These are phyloP conservation scores for Palythoa heliodiscus DNA, from an alignment of 92 coral and sea anemone genomes.

Conservation along the genomic window DNA sequence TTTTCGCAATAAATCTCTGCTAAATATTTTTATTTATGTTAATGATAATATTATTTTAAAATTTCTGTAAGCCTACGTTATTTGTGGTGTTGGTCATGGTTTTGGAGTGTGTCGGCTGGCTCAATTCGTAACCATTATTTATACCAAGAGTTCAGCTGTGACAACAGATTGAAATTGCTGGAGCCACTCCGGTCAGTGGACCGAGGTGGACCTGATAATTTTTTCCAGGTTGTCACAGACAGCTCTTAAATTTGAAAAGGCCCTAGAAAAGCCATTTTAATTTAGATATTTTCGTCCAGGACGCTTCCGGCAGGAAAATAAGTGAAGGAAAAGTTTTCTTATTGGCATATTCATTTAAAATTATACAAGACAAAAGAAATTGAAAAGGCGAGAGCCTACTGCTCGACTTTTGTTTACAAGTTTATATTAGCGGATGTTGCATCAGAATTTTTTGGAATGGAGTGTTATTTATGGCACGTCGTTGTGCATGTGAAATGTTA, in stretches of 20 bases:
- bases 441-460: constrained; percentile 18
- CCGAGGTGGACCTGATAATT: neutral
- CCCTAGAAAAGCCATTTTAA: neutral
- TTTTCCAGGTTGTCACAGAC: neutral
- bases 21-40: neutral
- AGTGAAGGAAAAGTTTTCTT: neutral
- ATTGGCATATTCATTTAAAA: neutral
- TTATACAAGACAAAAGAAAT: neutral
- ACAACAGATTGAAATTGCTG: neutral
- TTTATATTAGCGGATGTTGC: constrained; percentile 23
- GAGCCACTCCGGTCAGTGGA: neutral
- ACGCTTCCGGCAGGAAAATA: neutral
- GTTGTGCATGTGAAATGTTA: neutral
- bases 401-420: constrained; percentile 7
- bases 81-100: neutral
- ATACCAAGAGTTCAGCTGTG: neutral
- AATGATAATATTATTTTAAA: neutral
- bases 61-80: neutral
- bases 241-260: neutral
- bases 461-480: neutral
- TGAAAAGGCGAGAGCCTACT: neutral
- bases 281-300: neutral
- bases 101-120: neutral
- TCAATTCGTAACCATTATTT: neutral
- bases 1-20: neutral